Base-by-base conservation (phyloP, 30 jellyfish, hydroid and myxozoan species). In the Aurelia coerulea region DNA sequence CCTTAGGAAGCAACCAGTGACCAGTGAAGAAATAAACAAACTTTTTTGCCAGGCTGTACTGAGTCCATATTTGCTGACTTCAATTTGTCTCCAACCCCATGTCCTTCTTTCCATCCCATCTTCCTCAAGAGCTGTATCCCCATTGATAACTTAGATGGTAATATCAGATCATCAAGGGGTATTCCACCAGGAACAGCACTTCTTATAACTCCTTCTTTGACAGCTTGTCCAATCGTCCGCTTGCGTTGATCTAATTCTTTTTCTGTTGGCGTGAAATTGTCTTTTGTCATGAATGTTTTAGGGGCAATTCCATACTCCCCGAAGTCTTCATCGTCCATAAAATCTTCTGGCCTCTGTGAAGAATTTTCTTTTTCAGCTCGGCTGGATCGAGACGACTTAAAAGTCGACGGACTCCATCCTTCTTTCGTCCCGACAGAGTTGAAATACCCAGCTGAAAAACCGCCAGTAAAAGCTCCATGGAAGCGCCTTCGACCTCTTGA, bases 41-140 rank as follows among this genome's bases (percentile, higher is more conserved):
- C 56, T 46, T 46, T 46, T 46, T 46, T 46, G 56, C 15, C 15
- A 4, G 56, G 56, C 56, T 46, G 56, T 9, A 46, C 12, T 46
- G 56, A 46, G 14, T 9, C 85, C 1, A 35, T 35, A 23, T 31
- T 74, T 41, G 52, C 85, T 16, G 35, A 13, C 34, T 79, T 73
- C 53, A 60, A 77, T 64, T 95, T 95, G 34, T 92, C 99, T 6
- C 99, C 99, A 70, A 96, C 85, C 16, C 99, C 99, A 72, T 93
- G 98, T 10, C 99, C 99, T 33, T 77, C 99, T 68, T 91, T 96
- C 99, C 99, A 96, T 10, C 99, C 99, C 98, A 96, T 96, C 69
- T 72, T 86, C 71, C 86, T 65, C 79, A 96, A 78, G 13, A 96
- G 90, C 74, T 58, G 65, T 14, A 96, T 84, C 8, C 99, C 99